A percentile compares a stretch with the other conserved stretches of the same genome.
These are phyloP conservation scores for Cyanistes caeruleus DNA, from an alignment of 2,113 vertebrate species.

Conservation along the genomic window DNA sequence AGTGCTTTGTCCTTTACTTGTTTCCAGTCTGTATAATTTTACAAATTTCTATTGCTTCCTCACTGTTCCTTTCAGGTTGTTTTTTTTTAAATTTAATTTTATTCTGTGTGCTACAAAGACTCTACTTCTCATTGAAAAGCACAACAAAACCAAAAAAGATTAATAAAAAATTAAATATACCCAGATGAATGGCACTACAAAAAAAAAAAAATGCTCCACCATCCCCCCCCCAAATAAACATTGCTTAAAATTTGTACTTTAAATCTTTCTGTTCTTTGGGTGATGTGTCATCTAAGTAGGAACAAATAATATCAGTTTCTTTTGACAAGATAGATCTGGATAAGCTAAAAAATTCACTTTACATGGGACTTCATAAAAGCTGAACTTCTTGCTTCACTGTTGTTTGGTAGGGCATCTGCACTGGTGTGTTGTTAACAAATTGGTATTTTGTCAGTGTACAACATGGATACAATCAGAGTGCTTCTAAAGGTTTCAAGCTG, in stretches of 20 bases:
- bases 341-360: not conserved
- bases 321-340: not conserved
- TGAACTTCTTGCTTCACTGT: not conserved
- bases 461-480: not conserved
- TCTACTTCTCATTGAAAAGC: not conserved
- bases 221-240: not conserved
- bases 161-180: not conserved
- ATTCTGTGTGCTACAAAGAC: not conserved
- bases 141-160: not conserved
- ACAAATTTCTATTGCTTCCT: not conserved
- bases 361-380: not conserved
- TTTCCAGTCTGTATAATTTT: not conserved
- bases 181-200: not conserved
- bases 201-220: not conserved
- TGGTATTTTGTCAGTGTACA: not conserved
- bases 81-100: not conserved
- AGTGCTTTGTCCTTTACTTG: not conserved
- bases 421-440: not conserved
- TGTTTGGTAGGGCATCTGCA: not conserved
- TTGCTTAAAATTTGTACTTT: not conserved
- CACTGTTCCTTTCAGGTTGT: not conserved
- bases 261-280: not conserved
- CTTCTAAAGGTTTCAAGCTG: not conserved
- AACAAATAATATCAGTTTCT: not conserved
- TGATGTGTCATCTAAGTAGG: not conserved